A percentile compares a stretch with the other conserved stretches of the same genome.
Evolutionary conservation across 2,888 invertebrate genomes (phyloP).

Genomic region (Reticulitermes lucifugus): DNA sequence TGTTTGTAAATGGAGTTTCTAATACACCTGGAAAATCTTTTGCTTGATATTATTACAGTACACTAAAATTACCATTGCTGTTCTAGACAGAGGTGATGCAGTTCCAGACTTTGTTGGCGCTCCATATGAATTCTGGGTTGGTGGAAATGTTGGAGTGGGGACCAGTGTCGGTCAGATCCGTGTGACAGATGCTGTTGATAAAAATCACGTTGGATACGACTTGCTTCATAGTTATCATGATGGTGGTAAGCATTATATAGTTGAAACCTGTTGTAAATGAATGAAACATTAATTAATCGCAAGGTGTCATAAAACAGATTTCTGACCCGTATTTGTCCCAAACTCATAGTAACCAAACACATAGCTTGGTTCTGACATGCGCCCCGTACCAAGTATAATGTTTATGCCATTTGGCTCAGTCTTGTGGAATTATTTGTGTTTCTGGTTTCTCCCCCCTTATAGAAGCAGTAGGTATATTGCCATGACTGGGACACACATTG

Average conservation of each 20-base stretch:
- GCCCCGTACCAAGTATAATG: no score
- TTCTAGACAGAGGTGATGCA: slow-evolving; percentile 56
- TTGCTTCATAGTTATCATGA: slow-evolving; percentile 65
- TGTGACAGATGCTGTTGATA: slow-evolving; percentile 72
- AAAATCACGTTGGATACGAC: slow-evolving; percentile 65
- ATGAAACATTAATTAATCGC: no score
- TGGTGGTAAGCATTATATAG: slow-evolving; percentile 70
- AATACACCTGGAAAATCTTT: background rate
- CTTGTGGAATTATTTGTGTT: no score
- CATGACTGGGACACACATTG: no score
- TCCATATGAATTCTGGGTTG: slow-evolving; percentile 92
- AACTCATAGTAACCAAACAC: no score
- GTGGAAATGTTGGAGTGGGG: slow-evolving; percentile 85
- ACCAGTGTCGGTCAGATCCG: slow-evolving; percentile 89
- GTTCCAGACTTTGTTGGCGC: slow-evolving; percentile 85
- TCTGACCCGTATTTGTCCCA: no score
- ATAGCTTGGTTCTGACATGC: no score
- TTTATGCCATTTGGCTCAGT: no score
- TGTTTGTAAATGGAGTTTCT: no score
- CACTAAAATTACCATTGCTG: background rate
- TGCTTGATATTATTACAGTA: background rate
- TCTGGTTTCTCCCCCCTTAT: no score
- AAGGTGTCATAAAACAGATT: no score
- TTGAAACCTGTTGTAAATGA: slow-evolving; percentile 39
- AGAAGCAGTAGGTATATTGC: no score